Evolutionary conservation across 2,797 vertebrate genomes (phyloP), one percentile per base, ranked within the genome.

Genomic region (Trichosurus vulpecula): DNA sequence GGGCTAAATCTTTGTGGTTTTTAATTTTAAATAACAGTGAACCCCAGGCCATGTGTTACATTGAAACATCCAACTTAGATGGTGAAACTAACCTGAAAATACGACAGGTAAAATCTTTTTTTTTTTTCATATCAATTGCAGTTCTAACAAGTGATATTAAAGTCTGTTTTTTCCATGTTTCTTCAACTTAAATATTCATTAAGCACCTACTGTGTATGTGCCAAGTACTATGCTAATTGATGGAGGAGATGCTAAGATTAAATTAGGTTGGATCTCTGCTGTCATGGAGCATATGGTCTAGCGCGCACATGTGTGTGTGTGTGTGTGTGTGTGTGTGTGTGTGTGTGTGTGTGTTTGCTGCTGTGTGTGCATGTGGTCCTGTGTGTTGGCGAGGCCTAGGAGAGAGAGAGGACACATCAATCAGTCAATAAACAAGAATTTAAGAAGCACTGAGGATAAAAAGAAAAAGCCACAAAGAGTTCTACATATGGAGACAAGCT

Each of bases 61-160:
- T 99, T 53, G 99, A 99, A 99, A 99, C 99, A 9, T 99, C 99
- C 96, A 99, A 99, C 98, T 98, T 99, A 98, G 99, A 99, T 97
- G 99, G 99, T 97, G 99, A 99, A 98, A 99, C 99, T 52, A 99
- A 99, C 99, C 99, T 99, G 96, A 99, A 99, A 99, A 99, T 99
- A 98, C 98, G 99, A 98, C 99, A 99, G 99, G 99, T 99, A 98
- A 99, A 98, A 98, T 91, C 96, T 94, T 54, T 6, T 51, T 22
- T 54, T 61, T 91, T 95, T 52, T 91, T n/a, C 92, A 19, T 97
- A 54, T 87, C 94, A 25, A 0, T 22, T 94, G 9, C 31, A 96
- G 51, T 66, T 97, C 89, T 56, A 66, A 93, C 92, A 53, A 12
- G 5, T 53, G 81, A 52, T 51, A 58, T 94, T 56, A 52, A 41